Conservation (phyloP, 92 coral and sea anemone species). For the Blastomussa wellsi region DNA sequence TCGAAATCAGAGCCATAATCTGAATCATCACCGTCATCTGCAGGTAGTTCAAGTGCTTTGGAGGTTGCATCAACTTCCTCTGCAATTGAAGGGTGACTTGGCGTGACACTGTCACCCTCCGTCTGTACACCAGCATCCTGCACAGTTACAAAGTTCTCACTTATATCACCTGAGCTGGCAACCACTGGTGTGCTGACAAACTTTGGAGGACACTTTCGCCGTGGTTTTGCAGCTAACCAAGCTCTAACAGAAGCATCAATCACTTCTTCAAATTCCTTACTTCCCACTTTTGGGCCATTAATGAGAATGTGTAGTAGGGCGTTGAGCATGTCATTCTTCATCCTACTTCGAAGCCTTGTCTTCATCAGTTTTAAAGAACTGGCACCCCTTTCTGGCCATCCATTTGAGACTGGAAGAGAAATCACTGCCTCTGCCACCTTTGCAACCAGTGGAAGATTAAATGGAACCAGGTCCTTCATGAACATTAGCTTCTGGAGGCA, state of each 20-base stretch:
- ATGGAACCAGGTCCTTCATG: constrained; percentile 41
- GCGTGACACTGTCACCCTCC: too few relatives aligned
- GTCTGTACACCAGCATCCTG: too few relatives aligned
- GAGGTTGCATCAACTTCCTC: constrained; percentile 20
- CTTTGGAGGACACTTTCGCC: constrained; percentile 28
- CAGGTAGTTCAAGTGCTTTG: neutral
- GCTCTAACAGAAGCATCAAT: constrained; percentile 32
- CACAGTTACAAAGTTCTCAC: too few relatives aligned
- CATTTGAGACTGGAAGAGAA: constrained; percentile 40
- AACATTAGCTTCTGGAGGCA: constrained; percentile 28
- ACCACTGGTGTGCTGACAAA: constrained; percentile 27
- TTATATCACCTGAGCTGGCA: neutral
- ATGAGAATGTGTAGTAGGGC: too few relatives aligned
- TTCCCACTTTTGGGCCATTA: too few relatives aligned
- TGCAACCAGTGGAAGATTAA: constrained; percentile 34
- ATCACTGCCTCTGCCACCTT: constrained; percentile 34
- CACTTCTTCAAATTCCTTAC: too few relatives aligned
- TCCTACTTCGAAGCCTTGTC: constrained; percentile 21
- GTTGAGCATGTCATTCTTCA: constrained; percentile 41
- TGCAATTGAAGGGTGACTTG: neutral
- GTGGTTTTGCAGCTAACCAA: constrained; percentile 36
- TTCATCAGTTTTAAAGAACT: constrained; percentile 41
- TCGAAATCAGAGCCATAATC: constrained; percentile 30
- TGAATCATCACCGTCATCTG: neutral
- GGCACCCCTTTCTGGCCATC: constrained; percentile 46